Evolutionary conservation across 2,888 invertebrate species (phyloP).

Genomic region (Troides aeacus): DNA sequence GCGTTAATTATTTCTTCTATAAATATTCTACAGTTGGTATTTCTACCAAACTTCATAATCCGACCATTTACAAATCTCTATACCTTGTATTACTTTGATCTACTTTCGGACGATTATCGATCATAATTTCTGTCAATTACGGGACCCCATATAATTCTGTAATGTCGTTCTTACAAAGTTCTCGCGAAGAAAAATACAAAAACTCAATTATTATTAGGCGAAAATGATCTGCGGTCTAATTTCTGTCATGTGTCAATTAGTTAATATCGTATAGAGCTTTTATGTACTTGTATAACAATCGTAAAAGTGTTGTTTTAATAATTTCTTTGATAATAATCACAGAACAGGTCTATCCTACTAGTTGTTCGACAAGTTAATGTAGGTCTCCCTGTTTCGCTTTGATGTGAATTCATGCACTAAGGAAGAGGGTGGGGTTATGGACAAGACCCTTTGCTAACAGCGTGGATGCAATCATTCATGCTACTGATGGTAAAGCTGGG

Average conservation of each 20-base stretch:
- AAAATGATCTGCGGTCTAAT: background rate
- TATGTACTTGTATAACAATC: background rate
- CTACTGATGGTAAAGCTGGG: constrained; percentile 39
- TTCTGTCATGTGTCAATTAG: background rate
- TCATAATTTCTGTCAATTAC: background rate
- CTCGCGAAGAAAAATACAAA: too few relatives aligned
- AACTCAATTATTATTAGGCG: background rate
- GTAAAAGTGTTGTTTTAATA: constrained; percentile 23
- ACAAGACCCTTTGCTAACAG: constrained; percentile 59
- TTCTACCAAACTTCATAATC: background rate
- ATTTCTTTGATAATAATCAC: constrained; percentile 39
- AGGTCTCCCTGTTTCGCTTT: constrained; percentile 61
- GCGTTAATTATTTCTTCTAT: constrained; percentile 10
- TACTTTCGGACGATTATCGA: background rate
- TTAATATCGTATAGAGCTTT: background rate
- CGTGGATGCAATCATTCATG: constrained; percentile 61
- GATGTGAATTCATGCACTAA: constrained; percentile 60
- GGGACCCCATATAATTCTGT: background rate
- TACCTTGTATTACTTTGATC: background rate
- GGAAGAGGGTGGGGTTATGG: constrained; percentile 54
- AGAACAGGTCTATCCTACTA: constrained; percentile 26
- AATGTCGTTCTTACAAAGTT: too few relatives aligned
- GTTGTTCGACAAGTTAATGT: constrained; percentile 57
- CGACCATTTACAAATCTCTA: background rate
- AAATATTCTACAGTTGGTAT: background rate